Evolutionary conservation across 2,888 invertebrate genomes (phyloP).

Genomic region (Drosophila meridiana): DNA sequence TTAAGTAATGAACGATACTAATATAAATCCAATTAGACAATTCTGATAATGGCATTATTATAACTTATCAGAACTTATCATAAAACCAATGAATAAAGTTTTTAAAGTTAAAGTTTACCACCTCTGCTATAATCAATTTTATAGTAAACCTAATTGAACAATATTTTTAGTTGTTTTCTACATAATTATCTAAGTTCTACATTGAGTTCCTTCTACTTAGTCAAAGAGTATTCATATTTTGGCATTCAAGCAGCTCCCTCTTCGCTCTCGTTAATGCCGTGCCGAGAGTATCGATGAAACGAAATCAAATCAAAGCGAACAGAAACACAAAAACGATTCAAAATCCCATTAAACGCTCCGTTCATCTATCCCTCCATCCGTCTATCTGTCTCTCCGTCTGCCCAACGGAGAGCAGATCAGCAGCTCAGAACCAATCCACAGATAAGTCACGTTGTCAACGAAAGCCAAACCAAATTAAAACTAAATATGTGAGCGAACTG

Average conservation of each 20-base stretch:
- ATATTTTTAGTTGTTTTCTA: not conserved
- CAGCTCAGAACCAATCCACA: slow-evolving; percentile 26
- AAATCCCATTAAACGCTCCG: slow-evolving; percentile 18
- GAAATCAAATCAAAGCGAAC: slow-evolving; percentile 4
- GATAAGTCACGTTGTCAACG: slow-evolving; percentile 51
- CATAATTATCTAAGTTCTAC: not conserved
- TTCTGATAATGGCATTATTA: not conserved
- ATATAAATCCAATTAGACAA: not conserved
- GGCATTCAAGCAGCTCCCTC: not conserved
- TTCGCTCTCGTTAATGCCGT: not conserved
- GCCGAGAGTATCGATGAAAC: slow-evolving; percentile 1
- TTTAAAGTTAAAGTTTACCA: not conserved
- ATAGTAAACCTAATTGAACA: not conserved
- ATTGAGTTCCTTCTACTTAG: not conserved
- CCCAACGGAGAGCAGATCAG: slow-evolving; percentile 16
- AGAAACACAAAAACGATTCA: slow-evolving; percentile 25
- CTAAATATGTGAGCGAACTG: slow-evolving; percentile 53
- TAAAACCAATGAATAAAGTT: not conserved
- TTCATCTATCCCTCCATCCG: not conserved
- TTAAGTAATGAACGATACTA: not conserved
- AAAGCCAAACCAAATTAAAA: slow-evolving; percentile 49
- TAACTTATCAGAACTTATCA: not conserved
- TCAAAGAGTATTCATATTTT: not conserved
- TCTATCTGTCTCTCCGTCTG: not conserved
- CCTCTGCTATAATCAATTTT: not conserved